These are phyloP conservation scores for Drosophila baimaii DNA, from an alignment of 1,140 invertebrate genomes.

Conservation along the genomic window DNA sequence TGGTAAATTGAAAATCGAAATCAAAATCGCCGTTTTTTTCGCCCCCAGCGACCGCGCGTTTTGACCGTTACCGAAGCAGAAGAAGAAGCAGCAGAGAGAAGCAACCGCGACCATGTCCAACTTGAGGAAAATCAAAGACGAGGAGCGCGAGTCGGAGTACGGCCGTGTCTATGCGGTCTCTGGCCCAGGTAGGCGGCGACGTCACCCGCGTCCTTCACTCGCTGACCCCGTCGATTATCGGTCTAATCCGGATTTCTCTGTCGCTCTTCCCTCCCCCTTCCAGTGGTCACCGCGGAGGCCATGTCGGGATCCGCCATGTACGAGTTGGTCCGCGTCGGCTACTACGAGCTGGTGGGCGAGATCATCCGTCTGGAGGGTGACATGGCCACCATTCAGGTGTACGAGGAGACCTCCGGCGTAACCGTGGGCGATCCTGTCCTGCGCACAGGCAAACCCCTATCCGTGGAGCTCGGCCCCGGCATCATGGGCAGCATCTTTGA, in stretches of 20 bases:
- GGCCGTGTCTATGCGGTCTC: slow-evolving; percentile 99
- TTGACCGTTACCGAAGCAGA: slow-evolving; percentile 51
- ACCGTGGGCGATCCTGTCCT: slow-evolving; percentile 99
- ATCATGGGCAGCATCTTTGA: slow-evolving; percentile 99
- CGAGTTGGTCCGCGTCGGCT: slow-evolving; percentile 99
- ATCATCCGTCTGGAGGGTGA: slow-evolving; percentile 99
- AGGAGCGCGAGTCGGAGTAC: slow-evolving; percentile 94
- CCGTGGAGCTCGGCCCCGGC: slow-evolving; percentile 98
- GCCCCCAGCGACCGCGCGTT: slow-evolving; percentile 51
- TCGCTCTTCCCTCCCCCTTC: neutral
- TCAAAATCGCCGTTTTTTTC: slow-evolving; percentile 17
- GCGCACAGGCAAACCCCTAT: slow-evolving; percentile 97
- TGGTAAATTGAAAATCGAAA: slow-evolving; percentile 18
- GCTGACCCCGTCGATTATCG: slow-evolving; percentile 26
- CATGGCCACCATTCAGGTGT: slow-evolving; percentile 99
- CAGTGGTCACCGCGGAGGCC: slow-evolving; percentile 99
- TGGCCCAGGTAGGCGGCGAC: slow-evolving; percentile 94
- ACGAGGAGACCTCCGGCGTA: slow-evolving; percentile 99
- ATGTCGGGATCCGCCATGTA: slow-evolving; percentile 99
- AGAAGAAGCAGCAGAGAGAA: slow-evolving; percentile 47
- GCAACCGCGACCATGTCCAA: slow-evolving; percentile 85
- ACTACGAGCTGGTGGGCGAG: slow-evolving; percentile 98
- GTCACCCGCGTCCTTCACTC: slow-evolving; percentile 59
- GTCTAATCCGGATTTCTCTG: slow-evolving; percentile 6
- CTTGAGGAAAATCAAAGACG: slow-evolving; percentile 91